These are phyloP conservation scores for Thera obeliscata DNA, from an alignment of 2,888 invertebrate genomes.

Conservation along the genomic window DNA sequence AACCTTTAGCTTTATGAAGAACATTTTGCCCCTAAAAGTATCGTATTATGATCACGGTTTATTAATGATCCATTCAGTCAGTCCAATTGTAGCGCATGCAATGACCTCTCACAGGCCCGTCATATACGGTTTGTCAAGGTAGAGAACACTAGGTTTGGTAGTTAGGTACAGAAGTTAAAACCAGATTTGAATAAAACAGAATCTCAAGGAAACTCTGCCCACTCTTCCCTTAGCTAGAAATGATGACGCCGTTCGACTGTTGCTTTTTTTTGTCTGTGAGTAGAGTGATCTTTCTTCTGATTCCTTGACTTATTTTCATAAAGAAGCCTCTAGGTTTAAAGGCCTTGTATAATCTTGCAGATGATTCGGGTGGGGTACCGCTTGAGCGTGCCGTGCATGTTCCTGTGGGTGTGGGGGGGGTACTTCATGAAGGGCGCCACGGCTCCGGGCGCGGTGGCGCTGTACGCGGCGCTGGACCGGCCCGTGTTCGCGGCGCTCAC, in stretches of 20 bases:
- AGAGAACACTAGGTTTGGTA: neutral
- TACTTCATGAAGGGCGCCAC: conserved; percentile 47
- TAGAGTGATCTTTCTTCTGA: no score
- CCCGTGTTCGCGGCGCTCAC: conserved; percentile 52
- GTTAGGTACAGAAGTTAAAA: neutral
- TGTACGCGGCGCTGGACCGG: conserved; percentile 59
- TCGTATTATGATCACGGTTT: neutral
- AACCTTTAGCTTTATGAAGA: neutral
- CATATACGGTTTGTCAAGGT: conserved; percentile 4
- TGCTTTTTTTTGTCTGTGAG: no score
- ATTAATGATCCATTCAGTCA: conserved; percentile 1
- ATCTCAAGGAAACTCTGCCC: no score
- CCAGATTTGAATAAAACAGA: neutral
- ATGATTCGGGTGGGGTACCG: conserved; percentile 50
- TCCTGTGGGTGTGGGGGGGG: conserved; percentile 53
- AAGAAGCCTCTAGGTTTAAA: no score
- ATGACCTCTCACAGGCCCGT: neutral
- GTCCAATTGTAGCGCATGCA: neutral
- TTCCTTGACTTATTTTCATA: no score
- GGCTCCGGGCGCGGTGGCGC: conserved; percentile 38
- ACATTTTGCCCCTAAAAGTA: neutral
- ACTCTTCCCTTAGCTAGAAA: no score
- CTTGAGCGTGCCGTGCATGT: conserved; percentile 47
- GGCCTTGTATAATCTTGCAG: conserved; percentile 38
- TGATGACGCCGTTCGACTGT: no score